Evolutionary conservation across 2,797 vertebrate species (phyloP), one percentile per base, ranked within the genome.

Genomic region (Spatula versicolor): DNA sequence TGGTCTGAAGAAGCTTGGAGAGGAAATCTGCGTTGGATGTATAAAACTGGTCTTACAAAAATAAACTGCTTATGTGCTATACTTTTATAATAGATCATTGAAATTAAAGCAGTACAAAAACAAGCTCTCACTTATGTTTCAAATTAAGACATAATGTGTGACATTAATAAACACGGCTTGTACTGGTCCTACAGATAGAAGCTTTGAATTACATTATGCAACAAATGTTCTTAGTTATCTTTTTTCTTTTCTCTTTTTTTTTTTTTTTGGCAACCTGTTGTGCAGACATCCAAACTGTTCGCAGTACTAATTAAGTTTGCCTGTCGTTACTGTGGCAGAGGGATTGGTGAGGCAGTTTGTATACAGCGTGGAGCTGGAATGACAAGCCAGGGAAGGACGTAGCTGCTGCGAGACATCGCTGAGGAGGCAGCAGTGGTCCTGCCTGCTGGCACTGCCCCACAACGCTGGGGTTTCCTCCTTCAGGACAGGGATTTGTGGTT

Each of bases 201-300:
- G 39, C 14, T 66, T 80, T 88, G 58, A 80, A 83, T 88, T 93
- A 54, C 33, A 52, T 86, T 90, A 72, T 58, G 21, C 71, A 90
- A 45, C 83, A 95, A 86, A 95, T 78, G 58, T 90, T 91, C 54
- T 69, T 88, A 20, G 13, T 92, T 93, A 55, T 83, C 45, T 92
- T 74, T 25, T 11, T 5, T 5, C 1, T 0, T 2, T 35, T 4
- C 22, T 25, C 72, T 83, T 18, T 16, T 39, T 8, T 11, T 67
- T 69, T 68, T 68, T 45, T 58, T 66, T 80, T 80, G 8, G 46
- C 87, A 90, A 35, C 41, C 35, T 85, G 46, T 83, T 90, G 73
- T 86, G 45, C 73, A 66, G 69, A 75, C 50, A 43, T 52, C 33
- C 85, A 58, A 30, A 88, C 68, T 87, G 79, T 76, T 95, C 72